These are phyloP conservation scores for Macrobrachium rosenbergii DNA, from an alignment of 1,140 invertebrate species.

Conservation along the genomic window DNA sequence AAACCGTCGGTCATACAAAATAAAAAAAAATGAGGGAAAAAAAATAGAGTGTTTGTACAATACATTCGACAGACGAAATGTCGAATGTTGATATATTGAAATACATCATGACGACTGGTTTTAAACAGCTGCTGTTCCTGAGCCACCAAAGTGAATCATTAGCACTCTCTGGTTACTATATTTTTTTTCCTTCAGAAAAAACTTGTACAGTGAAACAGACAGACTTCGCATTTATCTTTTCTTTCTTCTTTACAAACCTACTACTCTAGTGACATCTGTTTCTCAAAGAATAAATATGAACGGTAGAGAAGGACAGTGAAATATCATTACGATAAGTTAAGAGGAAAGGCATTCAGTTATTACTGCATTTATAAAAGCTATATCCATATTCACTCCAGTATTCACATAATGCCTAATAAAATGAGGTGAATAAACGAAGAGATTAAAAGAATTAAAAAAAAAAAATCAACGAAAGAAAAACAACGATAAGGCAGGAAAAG, in stretches of 20 bases:
- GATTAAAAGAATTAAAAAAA: background rate
- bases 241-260: conserved; percentile 23
- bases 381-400: conserved; percentile 55
- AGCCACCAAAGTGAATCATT: conserved; percentile 32
- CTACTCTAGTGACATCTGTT: background rate
- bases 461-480: conserved; percentile 31
- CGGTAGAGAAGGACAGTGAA: conserved; percentile 29
- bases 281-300: conserved; percentile 17
- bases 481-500: conserved; percentile 30
- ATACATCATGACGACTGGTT: background rate
- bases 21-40: conserved; percentile 3
- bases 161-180: background rate
- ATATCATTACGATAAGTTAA: conserved; percentile 24
- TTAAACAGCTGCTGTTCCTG: conserved; percentile 14
- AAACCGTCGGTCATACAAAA: conserved; percentile 4
- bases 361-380: conserved; percentile 16
- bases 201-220: too few relatives aligned
- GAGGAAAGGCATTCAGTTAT: conserved; percentile 14
- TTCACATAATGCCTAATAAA: conserved; percentile 51
- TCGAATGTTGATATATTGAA: background rate
- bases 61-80: background rate
- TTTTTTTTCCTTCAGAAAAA: too few relatives aligned
- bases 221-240: too few relatives aligned
- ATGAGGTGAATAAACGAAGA: conserved; percentile 47
- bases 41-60: conserved; percentile 34